Evolutionary conservation across 2,113 vertebrate genomes (phyloP), one percentile per base, ranked within the genome.

Genomic region (Mesembrinibis cayennensis): DNA sequence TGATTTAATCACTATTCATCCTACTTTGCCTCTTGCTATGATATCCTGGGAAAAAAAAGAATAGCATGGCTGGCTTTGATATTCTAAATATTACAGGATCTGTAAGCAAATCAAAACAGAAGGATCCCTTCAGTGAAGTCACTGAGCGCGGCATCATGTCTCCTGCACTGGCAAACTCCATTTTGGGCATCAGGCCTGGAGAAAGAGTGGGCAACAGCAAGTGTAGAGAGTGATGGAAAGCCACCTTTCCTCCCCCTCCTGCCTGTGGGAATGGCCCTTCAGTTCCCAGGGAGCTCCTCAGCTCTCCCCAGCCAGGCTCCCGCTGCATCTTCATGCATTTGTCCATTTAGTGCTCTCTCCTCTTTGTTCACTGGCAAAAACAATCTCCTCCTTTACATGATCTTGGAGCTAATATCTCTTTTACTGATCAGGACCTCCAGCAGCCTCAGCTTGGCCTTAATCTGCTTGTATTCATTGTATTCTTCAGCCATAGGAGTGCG

Each of bases 391-490:
- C 65, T 79, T 97, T 93, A 98, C 97, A 98, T 92, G 91, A 98
- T 95, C 95, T 98, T 98, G 93, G 98, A 97, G 10, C 98, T 97
- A 27, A 87, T 96, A 97, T 99, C 99, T 98, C 99, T 98, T 98
- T 99, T 99, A 98, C 99, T 99, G 98, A 99, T 99, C 87, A 99
- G 98, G 83, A 99, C 99, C 90, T 99, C 99, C 97, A 99, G 97
- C 44, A 99, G 98, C 93, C 99, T 97, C 76, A 99, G 98, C 89
- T 99, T 99, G 47, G 99, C 99, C 96, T 99, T 99, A 30, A 99
- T 94, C 59, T 99, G 99, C 96, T 99, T 99, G 98, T 99, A 99
- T 91, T 99, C 99, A 2, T 94, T 99, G 98, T 99, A 99, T 49
- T 99, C 99, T 78, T 98, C 98, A 5, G 99, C 98, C 98, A 99